Conservation (phyloP, 2,797 vertebrate species). For the Bucorvus abyssinicus region DNA sequence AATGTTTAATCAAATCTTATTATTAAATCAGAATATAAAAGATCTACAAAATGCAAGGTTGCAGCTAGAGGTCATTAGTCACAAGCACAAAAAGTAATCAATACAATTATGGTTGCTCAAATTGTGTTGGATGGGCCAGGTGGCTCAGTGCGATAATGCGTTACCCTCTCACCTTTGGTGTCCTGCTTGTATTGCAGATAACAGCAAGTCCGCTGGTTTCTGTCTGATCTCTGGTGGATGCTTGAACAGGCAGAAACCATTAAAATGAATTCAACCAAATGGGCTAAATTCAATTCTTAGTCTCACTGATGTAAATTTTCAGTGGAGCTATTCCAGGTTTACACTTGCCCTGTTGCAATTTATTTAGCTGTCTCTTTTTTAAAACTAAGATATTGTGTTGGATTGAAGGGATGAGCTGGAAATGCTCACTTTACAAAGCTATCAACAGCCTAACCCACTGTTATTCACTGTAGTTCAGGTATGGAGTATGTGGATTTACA, state of each 20-base stretch:
- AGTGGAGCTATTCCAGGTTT: not conserved
- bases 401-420: not conserved
- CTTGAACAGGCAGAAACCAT: not conserved
- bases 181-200: not conserved
- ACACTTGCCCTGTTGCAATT: not conserved
- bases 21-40: conserved; percentile 65
- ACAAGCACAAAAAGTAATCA: conserved; percentile 59
- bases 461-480: not conserved
- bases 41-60: conserved; percentile 64
- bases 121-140: conserved; percentile 57
- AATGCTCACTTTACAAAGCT: not conserved
- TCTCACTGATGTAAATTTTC: not conserved
- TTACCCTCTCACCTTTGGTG: conserved; percentile 57
- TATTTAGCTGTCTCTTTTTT: not conserved
- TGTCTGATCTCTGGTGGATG: not conserved
- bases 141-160: conserved; percentile 41
- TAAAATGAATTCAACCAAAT: conserved; percentile 12
- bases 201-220: not conserved
- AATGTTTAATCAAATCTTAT: conserved; percentile 70
- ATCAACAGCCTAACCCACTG: not conserved
- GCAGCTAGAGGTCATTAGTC: conserved; percentile 66
- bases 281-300: not conserved
- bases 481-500: not conserved
- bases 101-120: conserved; percentile 54
- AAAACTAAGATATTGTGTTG: not conserved